Percentiles rank a stretch among this genome's conserved stretches.
Conservation (phyloP, 2,888 invertebrate species). For the Troglohyphantes excavatus region DNA sequence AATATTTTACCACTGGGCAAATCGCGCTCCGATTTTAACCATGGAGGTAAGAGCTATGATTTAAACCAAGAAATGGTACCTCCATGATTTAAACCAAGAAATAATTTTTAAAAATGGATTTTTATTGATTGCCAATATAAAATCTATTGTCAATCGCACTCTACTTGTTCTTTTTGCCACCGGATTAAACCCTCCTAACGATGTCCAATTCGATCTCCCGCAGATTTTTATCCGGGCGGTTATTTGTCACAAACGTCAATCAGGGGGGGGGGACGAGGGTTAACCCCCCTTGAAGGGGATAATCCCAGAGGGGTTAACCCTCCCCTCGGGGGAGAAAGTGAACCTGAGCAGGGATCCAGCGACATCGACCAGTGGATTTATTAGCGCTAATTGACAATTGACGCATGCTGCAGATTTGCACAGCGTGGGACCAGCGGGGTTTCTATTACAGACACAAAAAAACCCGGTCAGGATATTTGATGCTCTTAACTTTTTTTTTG, state of each 20-base stretch:
- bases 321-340: background rate
- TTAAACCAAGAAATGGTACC: too few relatives aligned
- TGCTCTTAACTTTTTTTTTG: background rate
- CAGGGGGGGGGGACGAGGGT: background rate
- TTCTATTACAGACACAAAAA: background rate
- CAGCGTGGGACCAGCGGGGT: background rate
- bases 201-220: slow-evolving; percentile 17
- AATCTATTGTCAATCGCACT: background rate
- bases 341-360: slow-evolving; percentile 17
- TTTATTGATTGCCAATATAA: too few relatives aligned
- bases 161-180: background rate
- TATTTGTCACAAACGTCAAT: slow-evolving; percentile 47
- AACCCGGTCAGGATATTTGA: background rate
- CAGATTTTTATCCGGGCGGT: slow-evolving; percentile 43
- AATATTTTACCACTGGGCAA: too few relatives aligned
- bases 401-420: slow-evolving; percentile 36
- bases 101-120: too few relatives aligned
- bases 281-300: background rate
- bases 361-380: slow-evolving; percentile 19
- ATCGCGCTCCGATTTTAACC: too few relatives aligned
- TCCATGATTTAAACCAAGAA: too few relatives aligned
- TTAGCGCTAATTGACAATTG: slow-evolving; percentile 55
- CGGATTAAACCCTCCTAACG: background rate
- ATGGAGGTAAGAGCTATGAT: too few relatives aligned
- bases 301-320: background rate